These are phyloP conservation scores for Acanthaster planci DNA, from an alignment of 35 echinoderm and acorn worm genomes.

Conservation along the genomic window DNA sequence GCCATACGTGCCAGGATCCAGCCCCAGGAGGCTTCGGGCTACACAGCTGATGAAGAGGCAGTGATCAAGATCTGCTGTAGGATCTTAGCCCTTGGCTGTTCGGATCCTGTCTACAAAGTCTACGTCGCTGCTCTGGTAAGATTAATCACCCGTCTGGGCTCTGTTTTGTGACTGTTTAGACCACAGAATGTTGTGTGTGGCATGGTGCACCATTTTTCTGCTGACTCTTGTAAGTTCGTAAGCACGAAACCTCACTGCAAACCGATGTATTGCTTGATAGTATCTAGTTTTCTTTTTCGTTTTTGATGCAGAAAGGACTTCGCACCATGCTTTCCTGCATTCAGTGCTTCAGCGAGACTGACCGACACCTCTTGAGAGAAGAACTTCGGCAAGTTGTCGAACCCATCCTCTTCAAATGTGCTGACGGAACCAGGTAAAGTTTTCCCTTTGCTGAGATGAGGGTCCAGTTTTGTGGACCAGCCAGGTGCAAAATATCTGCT, in stretches of 20 bases:
- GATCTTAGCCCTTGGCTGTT: constrained; percentile 59
- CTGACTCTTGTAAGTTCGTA: no score
- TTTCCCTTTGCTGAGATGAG: no score
- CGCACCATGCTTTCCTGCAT: constrained; percentile 51
- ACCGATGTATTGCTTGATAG: neutral
- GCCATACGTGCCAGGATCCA: constrained; percentile 38
- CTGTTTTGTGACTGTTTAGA: no score
- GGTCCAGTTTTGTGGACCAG: no score
- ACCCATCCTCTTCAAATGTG: constrained; percentile 80
- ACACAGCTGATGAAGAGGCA: neutral
- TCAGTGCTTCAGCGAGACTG: constrained; percentile 50
- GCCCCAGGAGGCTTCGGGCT: neutral
- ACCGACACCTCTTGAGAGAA: constrained; percentile 32
- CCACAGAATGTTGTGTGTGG: no score
- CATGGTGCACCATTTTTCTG: no score
- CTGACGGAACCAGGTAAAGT: constrained; percentile 80
- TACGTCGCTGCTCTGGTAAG: constrained; percentile 78
- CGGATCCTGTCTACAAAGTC: constrained; percentile 82
- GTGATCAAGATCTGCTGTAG: constrained; percentile 47
- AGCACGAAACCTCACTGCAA: no score
- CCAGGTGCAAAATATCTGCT: no score
- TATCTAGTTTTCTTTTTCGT: neutral
- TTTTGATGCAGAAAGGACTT: constrained; percentile 49
- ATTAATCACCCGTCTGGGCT: neutral
- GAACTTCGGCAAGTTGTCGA: constrained; percentile 59